Percentiles rank a stretch among this genome's conserved stretches.
phyloP scores from a whole-genome alignment of 2,888 invertebrate species.

The Neoaliturus tenellus region DNA sequence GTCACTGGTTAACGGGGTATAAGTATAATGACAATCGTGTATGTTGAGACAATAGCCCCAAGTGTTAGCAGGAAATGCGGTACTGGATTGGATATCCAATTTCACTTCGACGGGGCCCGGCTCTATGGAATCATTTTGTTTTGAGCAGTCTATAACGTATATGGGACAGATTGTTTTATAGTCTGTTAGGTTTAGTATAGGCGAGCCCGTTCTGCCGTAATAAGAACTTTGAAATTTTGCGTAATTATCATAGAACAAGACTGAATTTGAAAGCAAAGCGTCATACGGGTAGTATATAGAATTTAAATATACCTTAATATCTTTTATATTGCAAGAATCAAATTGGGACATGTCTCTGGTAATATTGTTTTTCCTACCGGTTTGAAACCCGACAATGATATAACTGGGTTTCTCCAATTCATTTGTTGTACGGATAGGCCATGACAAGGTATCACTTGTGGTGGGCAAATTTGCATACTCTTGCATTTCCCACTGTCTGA shows the following conservation, averaged over 20 bases:
- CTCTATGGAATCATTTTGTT: no score
- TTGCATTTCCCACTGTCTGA: conserved; percentile 20
- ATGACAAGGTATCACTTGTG: background rate
- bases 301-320: conserved; percentile 26
- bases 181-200: no score
- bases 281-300: conserved; percentile 40
- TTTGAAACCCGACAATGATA: conserved; percentile 29
- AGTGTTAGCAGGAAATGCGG: no score
- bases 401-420: conserved; percentile 15
- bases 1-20: no score
- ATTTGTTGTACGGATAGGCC: background rate
- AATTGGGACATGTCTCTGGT: background rate
- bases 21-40: no score
- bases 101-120: no score
- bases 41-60: no score
- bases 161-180: no score
- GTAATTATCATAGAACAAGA: conserved; percentile 11
- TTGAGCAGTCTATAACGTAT: no score
- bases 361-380: background rate
- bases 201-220: background rate
- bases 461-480: background rate
- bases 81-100: no score
- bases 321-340: background rate
- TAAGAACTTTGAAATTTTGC: conserved; percentile 9
- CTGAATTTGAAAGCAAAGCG: background rate